Conservation (phyloP, 2,113 vertebrate species). For the Meleagris gallopavo region DNA sequence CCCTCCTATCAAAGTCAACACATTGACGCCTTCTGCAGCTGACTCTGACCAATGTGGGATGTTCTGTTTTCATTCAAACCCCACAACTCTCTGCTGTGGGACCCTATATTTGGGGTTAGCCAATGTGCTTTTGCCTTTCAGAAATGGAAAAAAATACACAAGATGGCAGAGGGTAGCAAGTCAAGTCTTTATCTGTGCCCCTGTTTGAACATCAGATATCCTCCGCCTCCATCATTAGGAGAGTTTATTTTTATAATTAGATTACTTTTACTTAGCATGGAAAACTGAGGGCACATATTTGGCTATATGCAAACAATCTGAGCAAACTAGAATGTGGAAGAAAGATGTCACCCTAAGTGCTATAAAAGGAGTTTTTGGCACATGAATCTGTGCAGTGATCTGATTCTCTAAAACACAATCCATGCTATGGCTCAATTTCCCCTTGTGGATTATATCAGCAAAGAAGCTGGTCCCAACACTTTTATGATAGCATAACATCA, state of each 20-base stretch:
- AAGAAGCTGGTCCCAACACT: not conserved
- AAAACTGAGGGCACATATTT: not conserved
- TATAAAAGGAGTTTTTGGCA: not conserved
- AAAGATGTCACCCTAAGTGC: not conserved
- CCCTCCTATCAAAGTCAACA: not conserved
- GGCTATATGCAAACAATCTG: not conserved
- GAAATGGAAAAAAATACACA: not conserved
- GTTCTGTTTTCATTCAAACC: not conserved
- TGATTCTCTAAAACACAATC: not conserved
- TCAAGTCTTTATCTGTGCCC: not conserved
- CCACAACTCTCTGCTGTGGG: not conserved
- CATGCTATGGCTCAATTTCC: not conserved
- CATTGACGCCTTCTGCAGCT: not conserved
- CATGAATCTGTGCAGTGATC: not conserved
- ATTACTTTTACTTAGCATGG: slow-evolving; percentile 5
- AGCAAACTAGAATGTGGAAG: not conserved
- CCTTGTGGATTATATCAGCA: not conserved
- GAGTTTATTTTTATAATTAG: not conserved
- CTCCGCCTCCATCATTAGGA: not conserved
- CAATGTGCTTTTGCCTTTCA: not conserved
- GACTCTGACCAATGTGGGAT: not conserved
- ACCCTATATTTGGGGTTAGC: not conserved
- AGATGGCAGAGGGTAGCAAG: not conserved
- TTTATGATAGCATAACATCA: not conserved
- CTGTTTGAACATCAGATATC: not conserved